These are phyloP conservation scores for Pomatorhinus ruficollis DNA, from an alignment of 2,113 vertebrate genomes.

Conservation along the genomic window DNA sequence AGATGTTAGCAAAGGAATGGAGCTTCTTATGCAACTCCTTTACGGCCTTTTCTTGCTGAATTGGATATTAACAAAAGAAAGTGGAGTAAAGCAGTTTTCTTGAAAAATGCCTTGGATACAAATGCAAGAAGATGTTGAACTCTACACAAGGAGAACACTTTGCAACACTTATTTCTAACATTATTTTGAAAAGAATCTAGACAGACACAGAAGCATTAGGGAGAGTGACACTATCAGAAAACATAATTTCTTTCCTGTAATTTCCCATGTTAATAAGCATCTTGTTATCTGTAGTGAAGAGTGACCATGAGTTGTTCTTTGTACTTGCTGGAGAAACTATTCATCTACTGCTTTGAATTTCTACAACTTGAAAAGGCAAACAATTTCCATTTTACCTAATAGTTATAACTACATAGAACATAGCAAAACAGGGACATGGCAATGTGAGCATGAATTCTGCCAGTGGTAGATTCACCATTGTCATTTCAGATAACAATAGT, in stretches of 20 bases:
- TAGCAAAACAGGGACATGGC: rapidly evolving
- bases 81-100: background rate
- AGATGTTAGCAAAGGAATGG: background rate
- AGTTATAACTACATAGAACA: background rate
- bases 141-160: background rate
- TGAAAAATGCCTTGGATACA: background rate
- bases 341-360: background rate
- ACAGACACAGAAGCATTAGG: background rate
- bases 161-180: background rate
- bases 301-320: background rate
- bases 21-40: background rate
- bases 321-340: background rate
- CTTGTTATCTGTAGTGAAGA: background rate
- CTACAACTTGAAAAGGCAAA: background rate
- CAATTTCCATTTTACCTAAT: background rate
- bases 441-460: background rate
- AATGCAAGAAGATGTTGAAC: background rate
- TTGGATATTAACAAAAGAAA: background rate
- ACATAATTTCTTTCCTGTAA: background rate
- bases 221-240: background rate
- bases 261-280: background rate
- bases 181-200: background rate
- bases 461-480: background rate
- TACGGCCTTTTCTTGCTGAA: background rate
- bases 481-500: background rate